Conservation (phyloP, 2,888 invertebrate species). For the Mongoloraphidia duomilia region DNA sequence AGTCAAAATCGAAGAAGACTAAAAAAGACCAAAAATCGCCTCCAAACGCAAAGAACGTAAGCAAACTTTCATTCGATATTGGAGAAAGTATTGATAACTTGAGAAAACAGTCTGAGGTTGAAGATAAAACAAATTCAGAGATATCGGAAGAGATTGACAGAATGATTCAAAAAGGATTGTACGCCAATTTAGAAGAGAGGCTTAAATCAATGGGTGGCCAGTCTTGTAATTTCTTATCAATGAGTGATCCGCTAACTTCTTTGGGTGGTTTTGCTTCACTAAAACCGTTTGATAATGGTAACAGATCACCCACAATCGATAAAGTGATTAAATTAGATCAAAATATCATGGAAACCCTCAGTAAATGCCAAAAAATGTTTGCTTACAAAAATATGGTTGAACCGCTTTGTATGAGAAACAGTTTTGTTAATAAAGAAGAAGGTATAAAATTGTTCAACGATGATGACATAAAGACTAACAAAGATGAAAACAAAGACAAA, state of each 20-base stretch:
- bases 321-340: not conserved
- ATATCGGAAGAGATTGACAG: slow-evolving; percentile 28
- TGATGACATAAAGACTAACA: slow-evolving; percentile 1
- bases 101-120: slow-evolving; percentile 13
- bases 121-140: slow-evolving; percentile 27
- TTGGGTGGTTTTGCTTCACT: not conserved
- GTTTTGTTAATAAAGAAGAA: slow-evolving; percentile 19
- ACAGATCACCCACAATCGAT: not conserved
- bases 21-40: too few relatives aligned
- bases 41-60: too few relatives aligned
- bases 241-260: not conserved
- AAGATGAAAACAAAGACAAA: slow-evolving; percentile 5
- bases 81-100: slow-evolving; percentile 4
- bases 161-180: slow-evolving; percentile 29
- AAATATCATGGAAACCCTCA: slow-evolving; percentile 4
- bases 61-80: not conserved
- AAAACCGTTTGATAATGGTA: not conserved
- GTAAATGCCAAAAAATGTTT: slow-evolving; percentile 4
- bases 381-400: not conserved
- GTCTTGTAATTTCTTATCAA: slow-evolving; percentile 22
- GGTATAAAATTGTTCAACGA: slow-evolving; percentile 1
- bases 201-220: slow-evolving; percentile 21
- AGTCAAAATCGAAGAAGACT: too few relatives aligned
- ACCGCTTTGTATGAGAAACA: too few relatives aligned
- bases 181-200: slow-evolving; percentile 26